phyloP scores from a whole-genome alignment of 2,888 invertebrate species.

The Melangyna quadrimaculata region DNA sequence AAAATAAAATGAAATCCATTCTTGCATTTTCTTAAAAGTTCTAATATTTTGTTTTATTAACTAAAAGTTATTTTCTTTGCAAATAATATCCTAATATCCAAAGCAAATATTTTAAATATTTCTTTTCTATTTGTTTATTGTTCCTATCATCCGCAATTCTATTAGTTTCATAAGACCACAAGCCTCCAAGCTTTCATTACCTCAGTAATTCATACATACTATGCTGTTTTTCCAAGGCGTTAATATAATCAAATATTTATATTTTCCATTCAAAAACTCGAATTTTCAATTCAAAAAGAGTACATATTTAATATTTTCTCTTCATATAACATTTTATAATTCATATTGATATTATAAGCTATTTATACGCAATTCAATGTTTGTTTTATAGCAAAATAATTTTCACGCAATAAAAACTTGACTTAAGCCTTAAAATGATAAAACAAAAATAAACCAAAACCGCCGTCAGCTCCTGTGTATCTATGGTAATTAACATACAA shows the following conservation, averaged over 20 bases:
- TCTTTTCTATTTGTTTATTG: no score
- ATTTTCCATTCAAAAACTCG: neutral
- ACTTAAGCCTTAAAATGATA: slow-evolving; percentile 6
- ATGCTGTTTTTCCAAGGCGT: neutral
- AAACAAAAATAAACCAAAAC: slow-evolving; percentile 27
- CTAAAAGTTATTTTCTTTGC: no score
- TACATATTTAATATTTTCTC: neutral
- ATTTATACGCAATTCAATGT: neutral
- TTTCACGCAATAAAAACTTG: slow-evolving; percentile 7
- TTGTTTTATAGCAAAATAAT: slow-evolving; percentile 9
- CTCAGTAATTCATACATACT: neutral
- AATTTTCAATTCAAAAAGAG: neutral
- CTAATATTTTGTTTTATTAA: no score
- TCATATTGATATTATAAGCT: neutral
- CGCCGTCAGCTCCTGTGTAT: slow-evolving; percentile 21
- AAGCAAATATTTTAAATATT: no score
- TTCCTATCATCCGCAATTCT: no score
- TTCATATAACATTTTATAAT: neutral
- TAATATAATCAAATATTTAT: neutral
- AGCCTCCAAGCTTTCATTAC: neutral
- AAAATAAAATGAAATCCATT: no score
- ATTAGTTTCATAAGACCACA: no score
- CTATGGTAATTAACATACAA: slow-evolving; percentile 34
- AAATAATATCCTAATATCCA: no score
- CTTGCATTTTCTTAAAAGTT: no score